A percentile compares a stretch with the other conserved stretches of the same genome.
These are phyloP conservation scores for Nymphalis io DNA, from an alignment of 1,140 invertebrate species.

Conservation along the genomic window DNA sequence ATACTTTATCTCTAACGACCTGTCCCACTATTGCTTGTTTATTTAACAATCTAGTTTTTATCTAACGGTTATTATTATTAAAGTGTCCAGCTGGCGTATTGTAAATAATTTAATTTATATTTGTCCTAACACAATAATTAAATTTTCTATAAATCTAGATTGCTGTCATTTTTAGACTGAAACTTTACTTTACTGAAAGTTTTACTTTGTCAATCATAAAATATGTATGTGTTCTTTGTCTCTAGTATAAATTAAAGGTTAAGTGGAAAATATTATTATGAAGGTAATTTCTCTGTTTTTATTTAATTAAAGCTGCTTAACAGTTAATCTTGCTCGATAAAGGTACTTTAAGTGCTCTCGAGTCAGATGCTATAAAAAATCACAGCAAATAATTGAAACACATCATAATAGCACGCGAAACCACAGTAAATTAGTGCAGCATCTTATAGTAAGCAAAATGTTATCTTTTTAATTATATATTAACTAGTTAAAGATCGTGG, in stretches of 20 bases:
- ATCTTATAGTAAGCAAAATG: background rate
- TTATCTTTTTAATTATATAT: conserved; percentile 1
- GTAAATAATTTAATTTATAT: no score
- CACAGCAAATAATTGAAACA: conserved; percentile 8
- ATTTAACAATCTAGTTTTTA: background rate
- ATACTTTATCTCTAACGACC: background rate
- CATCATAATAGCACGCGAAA: conserved; percentile 1
- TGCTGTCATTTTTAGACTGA: no score
- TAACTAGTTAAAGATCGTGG: background rate
- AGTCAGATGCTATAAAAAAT: background rate
- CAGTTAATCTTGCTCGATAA: background rate
- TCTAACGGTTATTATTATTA: no score
- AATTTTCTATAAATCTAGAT: no score
- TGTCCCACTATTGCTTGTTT: background rate
- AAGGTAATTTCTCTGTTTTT: no score
- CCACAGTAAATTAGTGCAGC: conserved; percentile 14
- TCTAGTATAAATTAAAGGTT: no score
- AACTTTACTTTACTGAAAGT: no score
- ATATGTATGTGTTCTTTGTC: no score
- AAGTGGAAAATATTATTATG: no score
- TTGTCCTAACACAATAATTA: no score
- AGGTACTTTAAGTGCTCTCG: background rate
- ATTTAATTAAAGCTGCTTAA: background rate
- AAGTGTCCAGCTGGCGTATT: no score
- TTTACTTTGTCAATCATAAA: no score